A percentile compares a stretch with the other conserved stretches of the same genome.
These are phyloP conservation scores for Hesperia comma DNA, from an alignment of 2,888 invertebrate species.

Conservation along the genomic window DNA sequence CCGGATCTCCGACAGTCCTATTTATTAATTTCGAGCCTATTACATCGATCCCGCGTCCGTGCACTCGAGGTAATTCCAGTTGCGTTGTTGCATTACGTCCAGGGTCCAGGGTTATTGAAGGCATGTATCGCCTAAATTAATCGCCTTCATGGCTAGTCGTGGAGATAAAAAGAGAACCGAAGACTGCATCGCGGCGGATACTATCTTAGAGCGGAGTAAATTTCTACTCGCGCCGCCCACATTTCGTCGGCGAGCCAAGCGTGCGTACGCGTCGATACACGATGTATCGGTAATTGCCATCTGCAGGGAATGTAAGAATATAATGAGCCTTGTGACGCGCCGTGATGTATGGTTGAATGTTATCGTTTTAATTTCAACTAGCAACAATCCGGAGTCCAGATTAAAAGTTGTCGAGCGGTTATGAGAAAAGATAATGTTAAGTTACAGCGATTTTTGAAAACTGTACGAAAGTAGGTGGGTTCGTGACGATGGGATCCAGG, in stretches of 20 bases:
- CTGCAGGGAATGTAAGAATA: constrained; percentile 46
- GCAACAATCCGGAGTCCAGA: constrained; percentile 3
- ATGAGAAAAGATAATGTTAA: not conserved
- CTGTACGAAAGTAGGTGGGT: constrained; percentile 55
- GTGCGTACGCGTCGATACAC: constrained; percentile 50
- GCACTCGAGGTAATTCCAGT: constrained; percentile 10
- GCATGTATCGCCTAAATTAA: constrained; percentile 30
- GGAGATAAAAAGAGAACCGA: constrained; percentile 25
- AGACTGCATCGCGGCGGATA: constrained; percentile 48
- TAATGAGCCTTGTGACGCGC: constrained; percentile 43
- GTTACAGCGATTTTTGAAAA: constrained; percentile 17
- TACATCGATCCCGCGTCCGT: not conserved
- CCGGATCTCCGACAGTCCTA: not conserved
- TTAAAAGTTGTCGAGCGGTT: constrained; percentile 6
- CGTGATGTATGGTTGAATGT: constrained; percentile 40
- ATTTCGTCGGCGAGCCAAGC: constrained; percentile 56
- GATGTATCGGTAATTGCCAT: constrained; percentile 72
- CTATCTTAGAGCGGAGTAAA: constrained; percentile 52
- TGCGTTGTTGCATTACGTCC: too few species aligned
- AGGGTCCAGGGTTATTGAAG: constrained; percentile 14
- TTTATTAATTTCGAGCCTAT: constrained; percentile 18
- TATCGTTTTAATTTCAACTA: constrained; percentile 31
- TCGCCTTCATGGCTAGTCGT: constrained; percentile 31
- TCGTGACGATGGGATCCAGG: constrained; percentile 57
- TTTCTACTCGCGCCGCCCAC: constrained; percentile 60